Conservation (phyloP, 2,113 vertebrate genomes). For the Lichenostomus cassidix region DNA sequence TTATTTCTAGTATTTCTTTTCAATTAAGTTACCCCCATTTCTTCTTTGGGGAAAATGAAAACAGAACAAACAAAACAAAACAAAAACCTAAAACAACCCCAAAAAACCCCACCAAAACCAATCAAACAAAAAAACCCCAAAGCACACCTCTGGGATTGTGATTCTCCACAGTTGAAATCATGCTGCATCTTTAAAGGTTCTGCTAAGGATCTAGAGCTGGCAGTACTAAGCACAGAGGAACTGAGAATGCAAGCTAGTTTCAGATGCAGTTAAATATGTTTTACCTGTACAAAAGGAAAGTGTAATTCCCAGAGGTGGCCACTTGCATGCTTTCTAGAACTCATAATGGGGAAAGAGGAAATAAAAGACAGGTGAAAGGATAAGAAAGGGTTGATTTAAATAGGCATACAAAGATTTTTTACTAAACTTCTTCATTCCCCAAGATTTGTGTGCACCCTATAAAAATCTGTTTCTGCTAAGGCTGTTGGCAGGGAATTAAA, state of each 20-base stretch:
- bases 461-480: slow-evolving; percentile 7
- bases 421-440: background rate
- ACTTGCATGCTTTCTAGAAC: background rate
- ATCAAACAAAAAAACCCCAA: background rate
- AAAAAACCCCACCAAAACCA: background rate
- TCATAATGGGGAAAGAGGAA: background rate
- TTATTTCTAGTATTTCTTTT: background rate
- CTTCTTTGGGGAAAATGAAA: background rate
- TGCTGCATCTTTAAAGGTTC: background rate
- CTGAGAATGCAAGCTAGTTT: background rate
- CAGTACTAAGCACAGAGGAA: background rate
- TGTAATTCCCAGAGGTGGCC: background rate
- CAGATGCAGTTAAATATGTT: background rate
- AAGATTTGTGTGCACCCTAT: background rate
- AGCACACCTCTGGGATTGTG: background rate
- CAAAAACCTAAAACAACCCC: background rate
- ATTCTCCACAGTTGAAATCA: background rate
- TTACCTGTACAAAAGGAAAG: background rate
- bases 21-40: background rate
- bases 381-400: background rate
- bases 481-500: background rate
- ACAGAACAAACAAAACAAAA: background rate
- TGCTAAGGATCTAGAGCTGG: background rate
- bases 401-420: background rate
- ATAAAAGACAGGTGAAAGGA: background rate